Evolutionary conservation across 2,113 vertebrate genomes (phyloP).

Genomic region (Cephalopholis sonnerati): DNA sequence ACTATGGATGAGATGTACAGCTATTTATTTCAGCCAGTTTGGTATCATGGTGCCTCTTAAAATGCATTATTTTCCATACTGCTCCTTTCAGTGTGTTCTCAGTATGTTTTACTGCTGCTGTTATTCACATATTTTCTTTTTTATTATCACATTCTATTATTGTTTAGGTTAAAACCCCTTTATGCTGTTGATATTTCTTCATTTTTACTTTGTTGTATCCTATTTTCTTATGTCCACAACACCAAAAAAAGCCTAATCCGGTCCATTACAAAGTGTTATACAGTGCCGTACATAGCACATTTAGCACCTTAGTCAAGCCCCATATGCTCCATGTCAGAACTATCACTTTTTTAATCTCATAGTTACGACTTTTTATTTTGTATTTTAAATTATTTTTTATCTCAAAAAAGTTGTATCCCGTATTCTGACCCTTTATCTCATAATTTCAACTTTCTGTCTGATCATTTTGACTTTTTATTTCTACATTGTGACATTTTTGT

Average conservation of each 20-base stretch:
- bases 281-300: too few species aligned
- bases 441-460: too few species aligned
- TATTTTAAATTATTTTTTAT: too few species aligned
- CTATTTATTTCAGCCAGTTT: constrained; percentile 27
- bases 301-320: too few species aligned
- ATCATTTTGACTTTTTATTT: too few species aligned
- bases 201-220: background rate
- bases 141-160: background rate
- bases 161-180: background rate
- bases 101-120: background rate
- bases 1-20: constrained; percentile 13
- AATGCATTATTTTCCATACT: constrained; percentile 2
- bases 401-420: too few species aligned
- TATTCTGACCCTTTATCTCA: too few species aligned
- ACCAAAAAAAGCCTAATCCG: background rate
- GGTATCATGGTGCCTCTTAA: background rate
- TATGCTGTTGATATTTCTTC: background rate
- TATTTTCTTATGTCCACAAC: background rate
- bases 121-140: background rate
- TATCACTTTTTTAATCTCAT: too few species aligned
- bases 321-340: too few species aligned
- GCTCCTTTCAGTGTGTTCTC: background rate
- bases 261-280: background rate
- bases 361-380: too few species aligned
- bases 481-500: too few species aligned